A percentile compares a stretch with the other conserved stretches of the same genome.
These are phyloP conservation scores for Bovichtus variegatus DNA, from an alignment of 2,797 vertebrate genomes.

Conservation along the genomic window DNA sequence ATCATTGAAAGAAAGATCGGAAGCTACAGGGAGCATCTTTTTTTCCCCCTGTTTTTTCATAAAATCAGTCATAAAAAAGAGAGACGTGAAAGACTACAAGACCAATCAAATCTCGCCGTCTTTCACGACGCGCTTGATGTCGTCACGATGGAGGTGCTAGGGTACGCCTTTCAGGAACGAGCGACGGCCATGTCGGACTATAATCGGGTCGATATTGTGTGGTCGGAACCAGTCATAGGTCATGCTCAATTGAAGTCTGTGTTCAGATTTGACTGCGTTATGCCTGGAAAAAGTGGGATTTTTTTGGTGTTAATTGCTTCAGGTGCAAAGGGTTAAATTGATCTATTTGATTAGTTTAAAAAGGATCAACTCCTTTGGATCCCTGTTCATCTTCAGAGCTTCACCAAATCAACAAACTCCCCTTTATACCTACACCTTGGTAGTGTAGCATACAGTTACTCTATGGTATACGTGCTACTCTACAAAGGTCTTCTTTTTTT, in stretches of 20 bases:
- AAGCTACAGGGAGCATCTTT: not conserved
- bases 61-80: too few species aligned
- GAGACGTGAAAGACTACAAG: too few species aligned
- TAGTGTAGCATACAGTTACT: not conserved
- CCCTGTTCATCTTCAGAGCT: not conserved
- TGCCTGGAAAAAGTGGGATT: too few species aligned
- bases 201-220: too few species aligned
- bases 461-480: too few species aligned
- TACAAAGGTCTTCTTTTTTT: not conserved
- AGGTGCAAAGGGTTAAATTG: not conserved
- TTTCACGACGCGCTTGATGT: too few species aligned
- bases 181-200: too few species aligned
- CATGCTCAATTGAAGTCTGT: not conserved
- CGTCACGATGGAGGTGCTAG: too few species aligned
- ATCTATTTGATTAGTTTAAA: not conserved
- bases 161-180: too few species aligned
- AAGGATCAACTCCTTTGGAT: not conserved
- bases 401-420: slow-evolving; percentile 4
- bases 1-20: not conserved
- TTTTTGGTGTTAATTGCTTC: not conserved
- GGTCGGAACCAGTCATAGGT: too few species aligned
- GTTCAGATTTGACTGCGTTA: not conserved
- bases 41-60: too few species aligned
- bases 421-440: not conserved
- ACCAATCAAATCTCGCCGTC: too few species aligned